Base-by-base conservation (phyloP, 30 jellyfish, hydroid and myxozoan species). In the Aurelia coerulea region DNA sequence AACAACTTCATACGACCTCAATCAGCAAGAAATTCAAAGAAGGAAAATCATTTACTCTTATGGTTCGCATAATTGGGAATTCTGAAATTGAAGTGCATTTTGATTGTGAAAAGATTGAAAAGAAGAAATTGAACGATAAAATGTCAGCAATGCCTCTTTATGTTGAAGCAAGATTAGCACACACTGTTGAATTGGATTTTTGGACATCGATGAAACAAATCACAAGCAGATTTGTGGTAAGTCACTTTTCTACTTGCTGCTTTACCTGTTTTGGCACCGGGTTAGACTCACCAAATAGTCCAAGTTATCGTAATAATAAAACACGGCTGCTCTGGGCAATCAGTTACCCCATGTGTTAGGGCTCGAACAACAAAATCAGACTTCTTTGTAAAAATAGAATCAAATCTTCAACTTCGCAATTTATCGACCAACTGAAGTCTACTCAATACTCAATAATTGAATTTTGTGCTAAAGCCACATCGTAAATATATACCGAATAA, bases 151-250 rank as follows among this genome's bases (percentile, higher is more conserved):
- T 84, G 6, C 93, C 93, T 1, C 59, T 19, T 12, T 84, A 70
- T 62, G 78, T 77, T 23, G 93, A 62, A 84, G 82, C 75, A 18
- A 63, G 93, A 31, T 42, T 84, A 50, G 81, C 93, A 3, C 93
- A 84, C 69, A 34, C 59, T 33, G 50, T 64, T 1, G 68, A 84
- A 34, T 29, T 54, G 33, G 87, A 84, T 49, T 51, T 84, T 15
- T 84, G 84, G 74, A 69, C 91, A 15, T 72, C 68, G 34, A 23
- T 32, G 12, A 52, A 49, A 35, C 60, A 1, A 10, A 62, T 67
- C n/a, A 12, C 84, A 5, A 41, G 51, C 16, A 64, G 93, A 84
- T 84, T 84, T 64, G 19, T 84, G 52, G 93, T 84, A 65, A 72
- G 93, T 73, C 51, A 39, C 10, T 3, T 39, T 39, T 39, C 51